Percentiles rank a stretch among this genome's conserved stretches.
Conservation (phyloP, 2,113 vertebrate genomes). For the Antidorcas marsupialis region DNA sequence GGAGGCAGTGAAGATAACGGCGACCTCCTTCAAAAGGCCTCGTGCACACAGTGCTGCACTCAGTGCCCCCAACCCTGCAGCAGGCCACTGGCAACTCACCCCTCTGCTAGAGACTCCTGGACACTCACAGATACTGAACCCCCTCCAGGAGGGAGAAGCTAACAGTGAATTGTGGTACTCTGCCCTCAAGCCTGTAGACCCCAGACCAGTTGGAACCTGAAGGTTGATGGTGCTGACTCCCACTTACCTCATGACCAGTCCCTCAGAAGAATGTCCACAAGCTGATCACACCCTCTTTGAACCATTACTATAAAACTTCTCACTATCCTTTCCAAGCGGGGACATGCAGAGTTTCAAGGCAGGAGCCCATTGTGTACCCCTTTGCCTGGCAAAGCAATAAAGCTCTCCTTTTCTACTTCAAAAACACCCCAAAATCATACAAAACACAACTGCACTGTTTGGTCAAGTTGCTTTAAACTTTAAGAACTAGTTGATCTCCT, state of each 20-base stretch:
- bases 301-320: not conserved
- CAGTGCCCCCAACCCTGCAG: not conserved
- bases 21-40: not conserved
- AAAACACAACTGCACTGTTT: not conserved
- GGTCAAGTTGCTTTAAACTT: not conserved
- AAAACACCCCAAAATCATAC: not conserved
- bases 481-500: not conserved
- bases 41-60: fast-evolving
- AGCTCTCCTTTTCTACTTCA: not conserved
- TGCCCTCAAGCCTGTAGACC: not conserved
- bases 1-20: not conserved
- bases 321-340: not conserved
- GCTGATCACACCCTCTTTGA: not conserved
- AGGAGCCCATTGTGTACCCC: not conserved
- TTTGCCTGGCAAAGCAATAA: not conserved
- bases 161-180: not conserved
- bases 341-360: not conserved
- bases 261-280: not conserved
- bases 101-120: not conserved
- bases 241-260: not conserved
- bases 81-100: not conserved
- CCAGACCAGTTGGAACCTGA: not conserved
- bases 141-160: not conserved
- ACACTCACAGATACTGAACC: not conserved
- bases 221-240: not conserved